Conservation (phyloP, 2,888 invertebrate species). For the Himalopsyche tibetana region DNA sequence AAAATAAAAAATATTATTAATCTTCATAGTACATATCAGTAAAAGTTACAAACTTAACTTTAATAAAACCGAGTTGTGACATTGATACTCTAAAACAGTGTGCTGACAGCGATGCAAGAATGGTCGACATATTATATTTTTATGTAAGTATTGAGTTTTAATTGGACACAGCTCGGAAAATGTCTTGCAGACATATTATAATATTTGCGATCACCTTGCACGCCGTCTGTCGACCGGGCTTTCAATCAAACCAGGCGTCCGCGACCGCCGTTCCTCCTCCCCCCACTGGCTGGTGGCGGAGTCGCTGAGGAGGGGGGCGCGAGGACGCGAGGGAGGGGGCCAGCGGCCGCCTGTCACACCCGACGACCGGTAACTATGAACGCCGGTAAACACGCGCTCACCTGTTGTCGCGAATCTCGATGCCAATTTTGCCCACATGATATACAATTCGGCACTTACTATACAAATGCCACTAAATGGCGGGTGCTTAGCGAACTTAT, state of each 20-base stretch:
- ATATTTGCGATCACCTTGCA: constrained; percentile 58
- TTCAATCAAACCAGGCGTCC: constrained; percentile 65
- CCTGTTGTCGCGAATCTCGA: constrained; percentile 63
- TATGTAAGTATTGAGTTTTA: not conserved
- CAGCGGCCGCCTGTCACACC: constrained; percentile 53
- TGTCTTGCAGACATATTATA: constrained; percentile 28
- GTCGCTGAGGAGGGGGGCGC: constrained; percentile 48
- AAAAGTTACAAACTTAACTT: too few species aligned
- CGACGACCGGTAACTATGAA: constrained; percentile 55
- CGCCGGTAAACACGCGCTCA: constrained; percentile 61
- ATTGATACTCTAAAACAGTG: too few species aligned
- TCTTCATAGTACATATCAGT: too few species aligned
- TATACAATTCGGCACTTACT: not conserved
- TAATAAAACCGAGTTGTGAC: too few species aligned
- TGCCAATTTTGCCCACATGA: constrained; percentile 12
- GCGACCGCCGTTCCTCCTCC: constrained; percentile 48
- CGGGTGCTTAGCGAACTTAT: not conserved
- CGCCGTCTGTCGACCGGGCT: constrained; percentile 65
- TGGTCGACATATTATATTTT: too few species aligned
- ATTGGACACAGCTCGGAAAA: not conserved
- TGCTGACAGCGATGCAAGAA: too few species aligned
- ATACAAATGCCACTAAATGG: not conserved
- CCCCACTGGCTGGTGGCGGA: not conserved
- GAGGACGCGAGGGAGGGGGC: constrained; percentile 46
- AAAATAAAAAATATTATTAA: too few species aligned